Evolutionary conservation across 2,113 vertebrate species (phyloP), one percentile per base, ranked within the genome.

Genomic region (Clupea harengus): DNA sequence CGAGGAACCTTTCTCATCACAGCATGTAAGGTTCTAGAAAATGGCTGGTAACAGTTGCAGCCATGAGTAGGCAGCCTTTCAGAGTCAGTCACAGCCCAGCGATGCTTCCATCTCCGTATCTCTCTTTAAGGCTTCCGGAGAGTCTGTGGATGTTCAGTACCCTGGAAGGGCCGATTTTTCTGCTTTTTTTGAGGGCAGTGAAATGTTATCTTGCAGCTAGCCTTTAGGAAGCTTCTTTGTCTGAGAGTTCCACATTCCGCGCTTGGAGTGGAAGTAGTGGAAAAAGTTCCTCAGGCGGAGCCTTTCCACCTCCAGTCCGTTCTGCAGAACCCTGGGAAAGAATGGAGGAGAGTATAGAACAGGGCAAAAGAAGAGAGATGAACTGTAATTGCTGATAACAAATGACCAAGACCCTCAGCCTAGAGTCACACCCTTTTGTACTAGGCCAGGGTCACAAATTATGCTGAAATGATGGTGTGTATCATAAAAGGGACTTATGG

Each of bases 251-350:
- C 98, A 99, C 98, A 99, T 99, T 88, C 98, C 98, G 0, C 98
- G 95, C 89, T 97, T 98, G 90, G 98, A 99, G 94, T 99, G 98
- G 92, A 96, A 98, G 93, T 98, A 97, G 90, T 99, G 98, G 92
- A 96, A 99, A 90, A 99, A 99, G 94, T 99, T 97, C 85, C 98
- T 94, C 86, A 99, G 92, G 4, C 98, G 96, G 81, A 99, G 94
- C 82, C 98, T 93, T 90, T 99, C 98, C 52, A 99, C 98, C 92
- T 99, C 98, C 92, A 99, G 93, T 84, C 98, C 98, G 0, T 97
- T 98, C 94, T 99, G 98, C 81, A 99, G 95, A 54, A 99, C 98
- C 94, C 98, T 99, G 87, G 28, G 46, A 39, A 32, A 45, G 45
- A 82, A 60, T 49, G 2, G 82, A 17, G 44, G 49, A 46, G 3